Conservation (phyloP, 1,140 invertebrate species). For the Helicoverpa armigera region DNA sequence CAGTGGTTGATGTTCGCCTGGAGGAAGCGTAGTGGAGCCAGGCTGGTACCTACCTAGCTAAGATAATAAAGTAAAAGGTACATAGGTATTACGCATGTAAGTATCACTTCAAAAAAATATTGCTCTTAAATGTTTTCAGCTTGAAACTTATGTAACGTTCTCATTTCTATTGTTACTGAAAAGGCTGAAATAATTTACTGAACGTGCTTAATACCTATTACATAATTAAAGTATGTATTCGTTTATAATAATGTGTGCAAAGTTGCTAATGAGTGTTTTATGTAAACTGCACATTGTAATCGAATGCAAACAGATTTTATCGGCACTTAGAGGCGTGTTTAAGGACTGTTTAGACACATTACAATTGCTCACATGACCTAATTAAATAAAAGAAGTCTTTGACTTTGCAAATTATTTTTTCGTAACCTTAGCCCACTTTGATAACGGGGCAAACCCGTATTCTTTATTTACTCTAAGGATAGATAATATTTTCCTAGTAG, state of each 20-base stretch:
- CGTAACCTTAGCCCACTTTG: background rate
- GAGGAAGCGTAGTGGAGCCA: too few relatives aligned
- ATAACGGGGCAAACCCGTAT: background rate
- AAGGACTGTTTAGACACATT: constrained; percentile 6
- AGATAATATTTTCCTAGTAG: background rate
- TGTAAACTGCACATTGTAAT: background rate
- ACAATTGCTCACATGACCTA: background rate
- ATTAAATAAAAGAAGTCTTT: too few relatives aligned
- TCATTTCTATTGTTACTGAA: background rate
- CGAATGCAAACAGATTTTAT: constrained; percentile 1
- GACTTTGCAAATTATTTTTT: constrained; percentile 2
- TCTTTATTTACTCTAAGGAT: too few relatives aligned
- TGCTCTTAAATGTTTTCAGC: background rate
- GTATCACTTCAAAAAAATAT: background rate
- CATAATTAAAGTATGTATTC: background rate
- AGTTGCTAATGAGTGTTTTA: background rate
- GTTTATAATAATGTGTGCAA: background rate
- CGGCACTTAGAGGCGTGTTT: background rate
- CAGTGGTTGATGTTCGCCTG: too few relatives aligned
- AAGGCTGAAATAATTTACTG: background rate
- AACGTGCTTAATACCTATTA: background rate
- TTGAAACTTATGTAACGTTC: background rate
- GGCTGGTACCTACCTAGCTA: background rate
- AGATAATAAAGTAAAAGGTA: background rate
- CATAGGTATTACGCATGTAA: too few relatives aligned